Evolutionary conservation across 2,113 vertebrate genomes (phyloP), one percentile per base, ranked within the genome.

Genomic region (Onychostruthus taczanowskii): DNA sequence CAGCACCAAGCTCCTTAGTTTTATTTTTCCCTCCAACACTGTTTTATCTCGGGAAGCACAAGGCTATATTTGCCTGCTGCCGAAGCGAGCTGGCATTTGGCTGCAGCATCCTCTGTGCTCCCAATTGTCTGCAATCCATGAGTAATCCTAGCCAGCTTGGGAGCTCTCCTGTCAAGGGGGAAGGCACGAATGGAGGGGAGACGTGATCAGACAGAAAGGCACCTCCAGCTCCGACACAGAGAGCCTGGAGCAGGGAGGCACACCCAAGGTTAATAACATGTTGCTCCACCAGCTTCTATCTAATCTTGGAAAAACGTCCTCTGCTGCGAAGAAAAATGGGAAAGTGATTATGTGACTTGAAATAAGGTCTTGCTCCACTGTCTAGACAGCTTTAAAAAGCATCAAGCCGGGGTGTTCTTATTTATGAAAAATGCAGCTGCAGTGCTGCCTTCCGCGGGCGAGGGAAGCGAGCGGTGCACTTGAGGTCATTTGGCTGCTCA

Each of bases 281-380:
- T 88, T 96, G 77, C 74, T 94, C 89, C 90, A 88, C 92, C 83
- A 85, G 89, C 91, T 96, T 94, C 94, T 94, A 82, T 95, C 95
- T 97, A 97, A 97, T 97, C 96, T 96, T 92, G 90, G 94, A 93
- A 96, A 56, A 95, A 94, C 4, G 83, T 95, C 77, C 83, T 95
- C 83, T 47, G 87, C 79, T 35, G 62, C 8, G 16, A 79, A 95
- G 94, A 94, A 94, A 96, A 97, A 96, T 67, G 93, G 88, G 81
- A 95, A 96, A 97, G 92, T 94, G 93, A 97, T 97, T 97, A 95
- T 95, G 95, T 96, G 96, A 37, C 86, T 95, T 91, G 96, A 97
- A 97, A 93, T 73, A 95, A 95, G 96, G 94, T 94, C 96, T 77
- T 84, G 94, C 91, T 95, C 90, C 61, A 27, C 95, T 97, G 96